phyloP scores from a whole-genome alignment of 2,113 vertebrate species.

The Nothoprocta pentlandii region DNA sequence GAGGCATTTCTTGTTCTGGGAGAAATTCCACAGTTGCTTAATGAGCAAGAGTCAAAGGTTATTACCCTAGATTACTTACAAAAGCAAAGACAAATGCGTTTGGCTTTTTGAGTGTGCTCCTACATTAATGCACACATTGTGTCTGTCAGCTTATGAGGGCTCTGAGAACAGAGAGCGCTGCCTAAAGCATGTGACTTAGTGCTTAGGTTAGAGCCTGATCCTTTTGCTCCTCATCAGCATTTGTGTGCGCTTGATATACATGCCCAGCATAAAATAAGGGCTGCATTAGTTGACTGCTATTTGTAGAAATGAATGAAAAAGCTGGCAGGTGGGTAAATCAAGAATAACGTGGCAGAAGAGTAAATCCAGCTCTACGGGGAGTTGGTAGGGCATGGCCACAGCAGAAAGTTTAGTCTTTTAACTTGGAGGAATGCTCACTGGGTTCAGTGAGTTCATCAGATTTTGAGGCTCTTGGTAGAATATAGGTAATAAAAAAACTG shows the following conservation, averaged over 20 bases:
- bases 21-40: background rate
- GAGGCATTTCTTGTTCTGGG: background rate
- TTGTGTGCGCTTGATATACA: background rate
- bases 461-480: background rate
- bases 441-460: background rate
- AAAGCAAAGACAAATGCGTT: background rate
- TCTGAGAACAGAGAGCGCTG: background rate
- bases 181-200: background rate
- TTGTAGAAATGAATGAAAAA: background rate
- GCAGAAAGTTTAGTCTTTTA: background rate
- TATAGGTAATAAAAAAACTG: background rate
- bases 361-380: background rate
- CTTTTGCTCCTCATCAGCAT: background rate
- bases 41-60: background rate
- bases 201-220: background rate
- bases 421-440: background rate
- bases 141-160: background rate
- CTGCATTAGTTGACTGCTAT: background rate
- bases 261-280: background rate
- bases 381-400: background rate
- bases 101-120: background rate
- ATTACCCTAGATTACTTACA: background rate
- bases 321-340: background rate
- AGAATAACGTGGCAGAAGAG: background rate
- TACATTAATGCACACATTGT: background rate